Base-by-base conservation (phyloP, 1,140 invertebrate genomes). In the Ditylenchus dipsaci region DNA sequence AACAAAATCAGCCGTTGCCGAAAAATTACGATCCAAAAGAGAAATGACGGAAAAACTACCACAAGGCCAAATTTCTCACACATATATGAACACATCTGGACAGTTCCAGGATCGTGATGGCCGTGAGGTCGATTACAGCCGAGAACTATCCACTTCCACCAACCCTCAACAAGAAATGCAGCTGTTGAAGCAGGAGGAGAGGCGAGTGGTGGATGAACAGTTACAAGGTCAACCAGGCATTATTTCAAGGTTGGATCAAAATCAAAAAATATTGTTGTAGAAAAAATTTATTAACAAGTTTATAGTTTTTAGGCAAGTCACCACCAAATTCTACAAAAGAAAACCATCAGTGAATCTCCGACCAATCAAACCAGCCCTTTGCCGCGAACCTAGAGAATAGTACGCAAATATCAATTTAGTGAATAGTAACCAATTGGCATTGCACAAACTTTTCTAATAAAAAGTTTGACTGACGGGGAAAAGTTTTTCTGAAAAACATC, bases 311-410 rank as follows among this genome's bases (percentile, higher is more conserved):
- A 76, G 76, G 42, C 76, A 79, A 47, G 70, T 76, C 11, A 79
- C 78, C 5, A 79, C 78, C 3, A 79, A 79, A 64, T 79, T 78
- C 49, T 79, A 79, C 71, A 79, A 79, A 79, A 79, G 76, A 78
- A 77, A 61, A 78, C 76, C 21, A 65, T 76, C 42, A 80, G 76
- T 15, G 76, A 80, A 19, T 26, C n/a, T 3, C 5, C 60, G 21
- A 29, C 53, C 53, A 3, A 57, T 11, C 56, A 65, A 45, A 17
- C 30, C 63, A 42, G 42, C 61, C 13, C n/a, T 33, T 38, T 38
- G 11, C 3, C 3, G 3, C 3, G 3, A 38, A 38, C 33, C 33
- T 38, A 38, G 33, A 38, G 33, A 38, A 38, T 38, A 38, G 33
- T 38, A 38, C 11, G 33, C 33, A 11, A 38, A 3, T 38, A 11